phyloP scores from a whole-genome alignment of 2,888 invertebrate species.

The Kuschelorhynchus macadamiae region DNA sequence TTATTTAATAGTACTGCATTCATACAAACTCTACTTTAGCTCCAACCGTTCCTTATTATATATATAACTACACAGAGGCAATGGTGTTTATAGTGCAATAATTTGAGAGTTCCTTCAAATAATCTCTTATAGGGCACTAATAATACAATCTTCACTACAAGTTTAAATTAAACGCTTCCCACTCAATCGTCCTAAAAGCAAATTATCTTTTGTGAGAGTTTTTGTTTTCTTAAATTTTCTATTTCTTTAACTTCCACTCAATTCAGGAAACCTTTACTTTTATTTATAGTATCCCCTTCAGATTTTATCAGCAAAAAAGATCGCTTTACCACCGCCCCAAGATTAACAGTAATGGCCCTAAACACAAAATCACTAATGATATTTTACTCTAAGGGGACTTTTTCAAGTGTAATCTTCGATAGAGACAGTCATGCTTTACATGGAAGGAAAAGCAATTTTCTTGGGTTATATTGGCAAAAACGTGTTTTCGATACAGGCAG shows the following conservation, averaged over 20 bases:
- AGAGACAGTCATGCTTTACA: constrained; percentile 3
- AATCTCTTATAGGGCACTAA: background rate
- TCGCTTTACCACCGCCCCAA: constrained; percentile 23
- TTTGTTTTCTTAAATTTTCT: constrained; percentile 30
- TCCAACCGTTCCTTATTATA: too few relatives aligned
- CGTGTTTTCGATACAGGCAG: too few relatives aligned
- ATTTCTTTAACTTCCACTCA: constrained; percentile 23
- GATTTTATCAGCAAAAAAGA: constrained; percentile 37
- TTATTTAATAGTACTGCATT: too few relatives aligned
- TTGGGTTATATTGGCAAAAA: background rate
- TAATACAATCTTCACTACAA: constrained; percentile 15
- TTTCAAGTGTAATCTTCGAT: constrained; percentile 16
- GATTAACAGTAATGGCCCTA: constrained; percentile 37
- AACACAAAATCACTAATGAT: constrained; percentile 42
- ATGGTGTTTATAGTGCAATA: too few relatives aligned
- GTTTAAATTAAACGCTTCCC: constrained; percentile 31
- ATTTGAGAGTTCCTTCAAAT: too few relatives aligned
- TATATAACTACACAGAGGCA: too few relatives aligned
- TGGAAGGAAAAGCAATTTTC: background rate
- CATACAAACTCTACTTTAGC: too few relatives aligned
- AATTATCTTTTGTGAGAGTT: constrained; percentile 19
- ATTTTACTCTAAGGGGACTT: constrained; percentile 37
- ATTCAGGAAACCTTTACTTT: constrained; percentile 33
- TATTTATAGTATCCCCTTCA: constrained; percentile 35
- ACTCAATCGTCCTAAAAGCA: constrained; percentile 22